A percentile compares a stretch with the other conserved stretches of the same genome.
Conservation (phyloP, 2,113 vertebrate species). For the Sturnira hondurensis region DNA sequence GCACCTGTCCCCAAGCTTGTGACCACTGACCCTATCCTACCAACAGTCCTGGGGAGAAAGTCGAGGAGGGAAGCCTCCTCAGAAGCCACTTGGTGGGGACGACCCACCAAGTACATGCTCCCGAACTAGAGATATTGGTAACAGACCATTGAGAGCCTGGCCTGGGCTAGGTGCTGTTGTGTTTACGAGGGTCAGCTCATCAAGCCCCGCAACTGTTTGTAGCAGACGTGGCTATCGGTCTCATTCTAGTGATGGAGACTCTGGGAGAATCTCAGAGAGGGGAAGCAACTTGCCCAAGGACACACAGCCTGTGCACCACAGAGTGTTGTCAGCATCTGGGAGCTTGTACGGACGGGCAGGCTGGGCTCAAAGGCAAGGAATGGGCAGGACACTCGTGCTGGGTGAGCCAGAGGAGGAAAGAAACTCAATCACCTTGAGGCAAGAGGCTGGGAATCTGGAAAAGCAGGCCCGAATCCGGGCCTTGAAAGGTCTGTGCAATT, state of each 20-base stretch:
- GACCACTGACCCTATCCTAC: neutral
- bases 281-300: neutral
- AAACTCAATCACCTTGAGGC: neutral
- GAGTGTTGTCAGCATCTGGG: neutral
- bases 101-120: neutral
- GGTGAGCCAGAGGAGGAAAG: neutral
- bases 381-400: neutral
- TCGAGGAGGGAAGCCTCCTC: neutral
- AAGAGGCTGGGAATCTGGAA: neutral
- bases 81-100: too few relatives aligned
- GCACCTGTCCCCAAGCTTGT: constrained; percentile 40
- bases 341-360: neutral
- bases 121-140: neutral
- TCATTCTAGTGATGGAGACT: neutral
- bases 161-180: neutral
- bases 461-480: too few relatives aligned
- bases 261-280: neutral
- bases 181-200: neutral
- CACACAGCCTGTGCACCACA: neutral
- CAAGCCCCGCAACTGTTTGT: neutral
- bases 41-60: neutral
- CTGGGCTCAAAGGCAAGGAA: neutral
- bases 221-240: accelerated
- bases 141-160: neutral
- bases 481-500: neutral